phyloP scores from a whole-genome alignment of 1,140 invertebrate genomes.

The Cherax destructor region DNA sequence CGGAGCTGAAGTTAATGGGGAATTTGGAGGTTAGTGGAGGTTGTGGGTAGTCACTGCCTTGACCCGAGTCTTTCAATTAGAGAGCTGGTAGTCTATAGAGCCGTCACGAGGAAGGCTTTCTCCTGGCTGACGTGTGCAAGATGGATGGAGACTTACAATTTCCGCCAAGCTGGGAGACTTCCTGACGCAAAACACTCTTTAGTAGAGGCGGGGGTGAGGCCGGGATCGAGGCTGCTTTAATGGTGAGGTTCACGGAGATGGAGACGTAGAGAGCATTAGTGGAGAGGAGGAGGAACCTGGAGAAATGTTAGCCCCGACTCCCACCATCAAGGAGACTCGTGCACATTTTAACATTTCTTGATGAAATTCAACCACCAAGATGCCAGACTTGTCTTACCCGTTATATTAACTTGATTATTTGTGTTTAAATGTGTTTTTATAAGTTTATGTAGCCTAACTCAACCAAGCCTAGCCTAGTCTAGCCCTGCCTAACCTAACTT shows the following conservation, averaged over 20 bases:
- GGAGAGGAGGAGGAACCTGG: not conserved
- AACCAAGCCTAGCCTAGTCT: no score
- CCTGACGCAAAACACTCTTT: not conserved
- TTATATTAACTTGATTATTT: no score
- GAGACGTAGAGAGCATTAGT: not conserved
- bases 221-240: not conserved
- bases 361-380: no score
- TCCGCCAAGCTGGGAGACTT: not conserved
- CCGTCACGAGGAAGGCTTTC: conserved; percentile 1
- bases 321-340: no score
- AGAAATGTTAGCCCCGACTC: not conserved
- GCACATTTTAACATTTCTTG: no score
- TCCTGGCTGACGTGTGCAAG: conserved; percentile 20
- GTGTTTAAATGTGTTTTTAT: not conserved
- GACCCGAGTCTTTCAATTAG: conserved; percentile 19
- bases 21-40: not conserved
- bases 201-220: not conserved
- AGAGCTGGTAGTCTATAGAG: not conserved
- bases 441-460: no score
- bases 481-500: no score
- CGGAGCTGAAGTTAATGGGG: not conserved
- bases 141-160: conserved; percentile 52
- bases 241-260: not conserved
- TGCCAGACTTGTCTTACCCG: no score
- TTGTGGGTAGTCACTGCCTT: not conserved